These are phyloP conservation scores for Eleutherodactylus coqui DNA, from an alignment of 2,797 vertebrate genomes.

Conservation along the genomic window DNA sequence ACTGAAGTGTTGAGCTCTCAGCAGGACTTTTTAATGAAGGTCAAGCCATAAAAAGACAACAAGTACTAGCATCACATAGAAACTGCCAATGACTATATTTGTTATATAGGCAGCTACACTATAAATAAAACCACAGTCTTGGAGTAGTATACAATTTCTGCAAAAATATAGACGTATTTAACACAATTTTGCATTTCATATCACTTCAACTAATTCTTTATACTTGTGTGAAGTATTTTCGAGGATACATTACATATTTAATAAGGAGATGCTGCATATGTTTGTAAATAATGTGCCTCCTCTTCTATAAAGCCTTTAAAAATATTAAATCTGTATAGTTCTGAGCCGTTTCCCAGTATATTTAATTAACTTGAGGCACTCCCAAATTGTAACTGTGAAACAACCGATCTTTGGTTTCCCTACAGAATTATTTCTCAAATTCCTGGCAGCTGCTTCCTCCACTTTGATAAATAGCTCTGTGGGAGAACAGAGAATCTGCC, in stretches of 20 bases:
- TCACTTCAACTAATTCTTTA: too few species aligned
- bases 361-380: neutral
- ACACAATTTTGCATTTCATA: neutral
- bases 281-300: neutral
- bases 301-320: neutral
- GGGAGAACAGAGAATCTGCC: neutral
- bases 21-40: conserved; percentile 69
- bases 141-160: neutral
- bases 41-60: conserved; percentile 64
- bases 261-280: neutral
- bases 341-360: neutral
- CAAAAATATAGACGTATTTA: neutral
- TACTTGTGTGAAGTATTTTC: too few species aligned
- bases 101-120: neutral
- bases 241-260: neutral
- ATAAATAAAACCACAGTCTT: neutral
- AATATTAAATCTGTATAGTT: neutral
- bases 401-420: neutral
- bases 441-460: neutral
- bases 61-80: conserved; percentile 53
- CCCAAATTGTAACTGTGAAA: neutral
- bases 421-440: neutral
- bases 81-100: conserved; percentile 60
- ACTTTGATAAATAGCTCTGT: neutral
- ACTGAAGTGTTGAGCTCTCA: conserved; percentile 63